phyloP scores from a whole-genome alignment of 2,888 invertebrate species.

The Danaus chrysippus region DNA sequence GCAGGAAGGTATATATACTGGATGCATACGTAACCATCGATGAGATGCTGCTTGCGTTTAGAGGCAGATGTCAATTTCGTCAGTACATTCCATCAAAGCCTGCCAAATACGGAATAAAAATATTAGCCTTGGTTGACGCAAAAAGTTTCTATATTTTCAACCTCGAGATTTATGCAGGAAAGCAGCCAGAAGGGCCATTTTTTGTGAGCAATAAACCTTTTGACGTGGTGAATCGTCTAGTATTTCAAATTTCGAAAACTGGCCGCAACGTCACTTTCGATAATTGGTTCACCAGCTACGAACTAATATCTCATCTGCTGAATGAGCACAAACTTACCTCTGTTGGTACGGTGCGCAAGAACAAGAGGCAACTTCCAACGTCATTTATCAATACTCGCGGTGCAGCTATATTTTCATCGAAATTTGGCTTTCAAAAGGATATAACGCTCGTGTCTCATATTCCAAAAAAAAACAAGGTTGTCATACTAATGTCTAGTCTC shows the following conservation, averaged over 20 bases:
- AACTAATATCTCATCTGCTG: slow-evolving; percentile 16
- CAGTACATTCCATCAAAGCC: no score
- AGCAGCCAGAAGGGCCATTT: slow-evolving; percentile 28
- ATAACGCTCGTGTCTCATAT: slow-evolving; percentile 23
- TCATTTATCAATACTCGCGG: slow-evolving; percentile 21
- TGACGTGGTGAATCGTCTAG: slow-evolving; percentile 24
- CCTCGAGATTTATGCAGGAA: slow-evolving; percentile 32
- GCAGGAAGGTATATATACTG: slow-evolving; percentile 19
- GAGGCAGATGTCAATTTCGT: slow-evolving; percentile 32
- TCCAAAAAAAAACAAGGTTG: slow-evolving; percentile 24
- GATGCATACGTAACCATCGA: slow-evolving; percentile 24
- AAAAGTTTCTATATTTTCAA: slow-evolving; percentile 27
- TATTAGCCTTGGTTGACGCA: slow-evolving; percentile 30
- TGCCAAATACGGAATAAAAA: slow-evolving; percentile 34
- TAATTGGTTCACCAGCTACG: no score
- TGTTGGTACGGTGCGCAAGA: slow-evolving; percentile 32
- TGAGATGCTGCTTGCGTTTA: slow-evolving; percentile 28
- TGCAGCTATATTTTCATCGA: slow-evolving; percentile 14
- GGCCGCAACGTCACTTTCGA: slow-evolving; percentile 20
- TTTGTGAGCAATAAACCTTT: slow-evolving; percentile 20
- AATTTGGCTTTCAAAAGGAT: slow-evolving; percentile 27
- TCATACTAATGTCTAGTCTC: slow-evolving; percentile 30
- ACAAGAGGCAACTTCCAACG: slow-evolving; percentile 33
- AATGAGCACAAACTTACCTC: slow-evolving; percentile 27
- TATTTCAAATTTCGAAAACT: slow-evolving; percentile 19